Percentiles rank a stretch among this genome's conserved stretches.
Conservation (phyloP, 2,797 vertebrate species). For the Okamejei kenojei region DNA sequence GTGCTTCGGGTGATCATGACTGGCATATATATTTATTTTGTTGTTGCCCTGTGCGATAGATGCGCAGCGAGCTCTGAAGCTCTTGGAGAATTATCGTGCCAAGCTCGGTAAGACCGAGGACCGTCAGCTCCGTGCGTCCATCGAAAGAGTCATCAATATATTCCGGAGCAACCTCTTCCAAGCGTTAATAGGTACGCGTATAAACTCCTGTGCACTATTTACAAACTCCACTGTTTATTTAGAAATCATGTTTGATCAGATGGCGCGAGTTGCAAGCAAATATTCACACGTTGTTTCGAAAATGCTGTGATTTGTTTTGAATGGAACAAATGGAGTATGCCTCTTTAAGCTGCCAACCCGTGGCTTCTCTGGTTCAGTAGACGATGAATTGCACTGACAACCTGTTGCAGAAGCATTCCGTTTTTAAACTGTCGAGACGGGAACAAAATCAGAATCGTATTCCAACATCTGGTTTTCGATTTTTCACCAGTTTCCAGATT, state of each 20-base stretch:
- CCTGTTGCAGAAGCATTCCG: not conserved
- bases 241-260: not conserved
- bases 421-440: not conserved
- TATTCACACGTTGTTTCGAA: not conserved
- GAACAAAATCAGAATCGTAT: not conserved
- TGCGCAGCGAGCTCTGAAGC: constrained; percentile 80
- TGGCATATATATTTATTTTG: not conserved
- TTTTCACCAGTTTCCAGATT: not conserved
- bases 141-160: constrained; percentile 92
- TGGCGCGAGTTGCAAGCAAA: not conserved
- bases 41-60: constrained; percentile 57
- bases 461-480: no score
- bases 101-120: constrained; percentile 82
- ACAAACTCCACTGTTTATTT: not conserved
- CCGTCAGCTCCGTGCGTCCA: constrained; percentile 78
- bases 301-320: not conserved
- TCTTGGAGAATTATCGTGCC: constrained; percentile 86
- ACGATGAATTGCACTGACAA: no score
- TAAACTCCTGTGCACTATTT: constrained; percentile 3
- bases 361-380: not conserved
- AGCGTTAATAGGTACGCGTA: constrained; percentile 79
- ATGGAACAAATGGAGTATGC: not conserved
- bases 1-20: not conserved
- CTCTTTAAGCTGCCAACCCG: not conserved
- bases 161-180: constrained; percentile 97